Evolutionary conservation across 1,140 invertebrate genomes (phyloP).

Genomic region (Meloidogyne floridensis): DNA sequence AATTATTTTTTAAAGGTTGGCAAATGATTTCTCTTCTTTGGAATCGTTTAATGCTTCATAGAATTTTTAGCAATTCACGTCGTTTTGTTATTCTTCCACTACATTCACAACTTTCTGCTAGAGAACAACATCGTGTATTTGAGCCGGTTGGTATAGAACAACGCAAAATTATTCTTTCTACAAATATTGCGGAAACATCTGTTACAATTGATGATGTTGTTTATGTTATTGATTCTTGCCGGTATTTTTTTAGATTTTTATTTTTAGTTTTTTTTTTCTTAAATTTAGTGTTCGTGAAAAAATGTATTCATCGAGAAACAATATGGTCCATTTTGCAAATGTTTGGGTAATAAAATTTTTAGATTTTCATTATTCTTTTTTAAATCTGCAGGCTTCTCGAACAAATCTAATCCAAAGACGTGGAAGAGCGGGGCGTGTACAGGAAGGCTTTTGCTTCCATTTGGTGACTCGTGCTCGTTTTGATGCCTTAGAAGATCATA

Average conservation of each 20-base stretch:
- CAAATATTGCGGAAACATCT: slow-evolving; percentile 90
- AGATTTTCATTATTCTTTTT: background rate
- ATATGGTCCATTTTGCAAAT: slow-evolving; percentile 62
- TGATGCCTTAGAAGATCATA: slow-evolving; percentile 67
- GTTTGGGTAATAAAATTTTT: slow-evolving; percentile 72
- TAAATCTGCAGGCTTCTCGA: slow-evolving; percentile 44
- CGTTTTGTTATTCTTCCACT: slow-evolving; percentile 58
- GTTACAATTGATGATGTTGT: slow-evolving; percentile 88
- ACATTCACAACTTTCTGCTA: slow-evolving; percentile 64
- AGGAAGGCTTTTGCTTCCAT: slow-evolving; percentile 79
- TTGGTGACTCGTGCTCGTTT: slow-evolving; percentile 68
- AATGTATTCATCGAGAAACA: slow-evolving; percentile 59
- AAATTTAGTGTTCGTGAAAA: slow-evolving; percentile 54
- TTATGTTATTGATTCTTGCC: slow-evolving; percentile 86
- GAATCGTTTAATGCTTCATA: slow-evolving; percentile 67
- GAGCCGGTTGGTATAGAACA: slow-evolving; percentile 71
- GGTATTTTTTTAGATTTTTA: slow-evolving; percentile 60
- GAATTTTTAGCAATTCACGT: slow-evolving; percentile 30
- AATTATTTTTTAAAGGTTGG: slow-evolving; percentile 71
- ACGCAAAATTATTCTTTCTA: slow-evolving; percentile 79
- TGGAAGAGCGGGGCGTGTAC: slow-evolving; percentile 75
- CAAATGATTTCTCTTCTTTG: slow-evolving; percentile 81
- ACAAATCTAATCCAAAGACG: slow-evolving; percentile 74
- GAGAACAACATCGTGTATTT: slow-evolving; percentile 81
- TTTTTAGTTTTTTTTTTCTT: too few relatives aligned